Conservation (phyloP, 2,888 invertebrate species). For the Amiota mariae region DNA sequence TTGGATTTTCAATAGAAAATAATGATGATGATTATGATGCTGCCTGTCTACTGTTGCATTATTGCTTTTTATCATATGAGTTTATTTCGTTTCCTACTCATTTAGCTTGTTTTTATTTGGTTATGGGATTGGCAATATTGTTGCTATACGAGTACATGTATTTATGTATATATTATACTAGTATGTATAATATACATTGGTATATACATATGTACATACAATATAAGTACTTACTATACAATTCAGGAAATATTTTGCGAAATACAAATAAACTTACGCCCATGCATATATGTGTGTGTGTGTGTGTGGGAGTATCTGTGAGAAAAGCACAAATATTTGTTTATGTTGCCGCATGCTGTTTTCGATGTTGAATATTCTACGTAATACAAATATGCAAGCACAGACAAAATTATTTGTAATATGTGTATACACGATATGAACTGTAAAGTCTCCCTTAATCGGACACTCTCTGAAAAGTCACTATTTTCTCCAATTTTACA, state of each 20-base stretch:
- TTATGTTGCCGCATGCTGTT: slow-evolving; percentile 52
- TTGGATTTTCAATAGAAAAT: too few species aligned
- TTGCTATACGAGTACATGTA: neutral
- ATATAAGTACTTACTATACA: too few species aligned
- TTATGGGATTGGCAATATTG: neutral
- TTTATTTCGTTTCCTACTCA: neutral
- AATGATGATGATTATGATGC: too few species aligned
- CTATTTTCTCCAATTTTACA: too few species aligned
- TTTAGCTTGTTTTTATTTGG: slow-evolving; percentile 31
- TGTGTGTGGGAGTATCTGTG: slow-evolving; percentile 32
- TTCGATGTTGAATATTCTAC: neutral
- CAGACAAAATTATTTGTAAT: neutral
- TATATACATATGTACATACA: too few species aligned
- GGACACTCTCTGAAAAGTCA: too few species aligned
- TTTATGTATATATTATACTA: too few species aligned
- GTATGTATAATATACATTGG: too few species aligned
- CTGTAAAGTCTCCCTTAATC: too few species aligned
- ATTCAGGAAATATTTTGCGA: neutral
- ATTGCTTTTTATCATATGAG: slow-evolving; percentile 25
- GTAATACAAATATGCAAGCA: neutral
- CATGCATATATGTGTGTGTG: neutral
- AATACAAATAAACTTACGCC: slow-evolving; percentile 27
- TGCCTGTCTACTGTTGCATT: slow-evolving; percentile 47
- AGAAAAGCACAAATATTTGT: slow-evolving; percentile 56
- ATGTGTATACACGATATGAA: too few species aligned